phyloP scores from a whole-genome alignment of 1,140 invertebrate species.

The Drosophila eugracilis region DNA sequence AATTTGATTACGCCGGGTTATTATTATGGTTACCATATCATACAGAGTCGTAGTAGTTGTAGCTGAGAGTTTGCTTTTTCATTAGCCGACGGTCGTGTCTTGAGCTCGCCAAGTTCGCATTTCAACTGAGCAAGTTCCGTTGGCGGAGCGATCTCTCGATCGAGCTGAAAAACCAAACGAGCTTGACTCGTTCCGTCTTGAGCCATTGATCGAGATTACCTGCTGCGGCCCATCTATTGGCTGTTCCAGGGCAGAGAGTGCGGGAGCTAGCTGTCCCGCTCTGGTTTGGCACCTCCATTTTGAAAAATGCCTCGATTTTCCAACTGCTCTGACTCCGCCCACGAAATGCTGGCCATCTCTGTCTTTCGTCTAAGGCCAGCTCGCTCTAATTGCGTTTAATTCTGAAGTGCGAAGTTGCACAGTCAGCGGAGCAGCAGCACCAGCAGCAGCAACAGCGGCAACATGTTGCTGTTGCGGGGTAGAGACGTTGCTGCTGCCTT shows the following conservation, averaged over 20 bases:
- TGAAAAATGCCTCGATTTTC: conserved; percentile 70
- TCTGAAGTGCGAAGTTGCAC: conserved; percentile 82
- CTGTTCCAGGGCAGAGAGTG: background rate
- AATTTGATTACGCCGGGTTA: conserved; percentile 73
- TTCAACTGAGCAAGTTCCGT: conserved; percentile 75
- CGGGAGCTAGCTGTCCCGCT: conserved; percentile 34
- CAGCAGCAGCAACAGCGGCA: conserved; percentile 33
- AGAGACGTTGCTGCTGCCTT: conserved; percentile 51
- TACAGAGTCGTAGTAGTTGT: no score
- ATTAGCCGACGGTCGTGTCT: conserved; percentile 69
- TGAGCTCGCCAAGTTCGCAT: conserved; percentile 75
- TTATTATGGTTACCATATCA: conserved; percentile 6
- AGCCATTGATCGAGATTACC: conserved; percentile 77
- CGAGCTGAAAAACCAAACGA: conserved; percentile 50
- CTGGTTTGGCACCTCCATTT: conserved; percentile 80
- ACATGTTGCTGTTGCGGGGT: conserved; percentile 31
- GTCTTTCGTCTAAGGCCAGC: conserved; percentile 14
- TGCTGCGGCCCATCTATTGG: conserved; percentile 49
- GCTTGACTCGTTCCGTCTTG: conserved; percentile 66
- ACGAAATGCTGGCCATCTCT: conserved; percentile 15
- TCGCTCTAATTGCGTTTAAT: conserved; percentile 76
- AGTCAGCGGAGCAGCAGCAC: conserved; percentile 58
- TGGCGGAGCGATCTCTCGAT: conserved; percentile 53
- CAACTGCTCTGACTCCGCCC: conserved; percentile 55
- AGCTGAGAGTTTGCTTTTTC: background rate